phyloP scores from a whole-genome alignment of 2,888 invertebrate genomes.

The Coenonympha arcania region DNA sequence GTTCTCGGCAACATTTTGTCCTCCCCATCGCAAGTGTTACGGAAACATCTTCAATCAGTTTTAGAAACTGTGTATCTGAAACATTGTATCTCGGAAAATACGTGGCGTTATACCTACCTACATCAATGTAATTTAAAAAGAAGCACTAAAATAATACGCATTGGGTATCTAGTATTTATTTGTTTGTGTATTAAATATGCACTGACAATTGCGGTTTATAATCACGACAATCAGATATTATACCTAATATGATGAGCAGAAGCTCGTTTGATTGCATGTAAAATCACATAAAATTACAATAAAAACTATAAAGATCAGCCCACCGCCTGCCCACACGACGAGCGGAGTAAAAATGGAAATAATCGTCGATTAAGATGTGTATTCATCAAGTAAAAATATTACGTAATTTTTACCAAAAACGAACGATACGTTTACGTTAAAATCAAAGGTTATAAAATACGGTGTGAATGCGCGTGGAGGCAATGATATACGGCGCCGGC shows the following conservation, averaged over 20 bases:
- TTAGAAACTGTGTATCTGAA: no score
- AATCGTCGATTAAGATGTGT: constrained; percentile 8
- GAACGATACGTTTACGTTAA: constrained; percentile 7
- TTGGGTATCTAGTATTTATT: no score
- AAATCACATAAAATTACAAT: constrained; percentile 10
- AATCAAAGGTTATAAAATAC: no score
- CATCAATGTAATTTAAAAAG: no score
- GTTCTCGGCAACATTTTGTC: no score
- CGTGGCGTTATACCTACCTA: no score
- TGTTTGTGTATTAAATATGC: not conserved
- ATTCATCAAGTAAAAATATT: constrained; percentile 7
- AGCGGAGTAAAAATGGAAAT: constrained; percentile 10
- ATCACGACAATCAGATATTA: constrained; percentile 6
- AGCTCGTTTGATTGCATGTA: constrained; percentile 7
- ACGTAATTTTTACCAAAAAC: no score
- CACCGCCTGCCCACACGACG: constrained; percentile 4
- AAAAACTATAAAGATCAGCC: constrained; percentile 8
- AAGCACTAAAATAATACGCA: no score
- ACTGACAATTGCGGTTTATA: constrained; percentile 1
- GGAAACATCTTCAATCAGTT: no score
- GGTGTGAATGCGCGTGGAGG: constrained; percentile 5
- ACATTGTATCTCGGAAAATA: no score
- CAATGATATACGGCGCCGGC: constrained; percentile 7
- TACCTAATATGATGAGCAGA: constrained; percentile 7
- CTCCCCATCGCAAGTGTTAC: no score